Base-by-base conservation (phyloP, 1,140 invertebrate species). In the Drosophila lini region DNA sequence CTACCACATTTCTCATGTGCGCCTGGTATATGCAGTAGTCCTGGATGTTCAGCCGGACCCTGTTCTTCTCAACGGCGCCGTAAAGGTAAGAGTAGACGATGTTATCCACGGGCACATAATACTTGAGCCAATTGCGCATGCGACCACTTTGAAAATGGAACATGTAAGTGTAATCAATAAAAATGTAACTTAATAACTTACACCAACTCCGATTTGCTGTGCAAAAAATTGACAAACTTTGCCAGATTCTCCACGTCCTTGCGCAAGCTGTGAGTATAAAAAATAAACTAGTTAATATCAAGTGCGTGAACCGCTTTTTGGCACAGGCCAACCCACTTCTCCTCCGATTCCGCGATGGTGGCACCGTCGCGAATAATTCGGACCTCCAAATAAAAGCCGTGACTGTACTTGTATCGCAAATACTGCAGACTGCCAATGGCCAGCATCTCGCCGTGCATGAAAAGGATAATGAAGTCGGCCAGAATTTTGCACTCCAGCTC, bases 401-500 rank as follows among this genome's bases (percentile, higher is more conserved):
- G 71, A 38, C 78, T 91, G 50, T 89, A 91, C 67, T 85, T 89
- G 28, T 78, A 82, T 1, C 86, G 80, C 41, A 91, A 36, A 47
- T 91, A 82, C n/a, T 90, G 86, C 22, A 78, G 55, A 36, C 81
- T 90, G 15, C 96, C 96, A 91, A 94, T 95, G 80, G 97, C 98
- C 79, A 95, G 94, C 25, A 98, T 93, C 67, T 94, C 93, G 4
- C 97, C 97, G 40, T 96, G 93, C 48, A 97, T 95, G 94, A 99
- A 96, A 28, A 99, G 97, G 10, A 97, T 96, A 63, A 99, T 97
- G 67, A 97, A 94, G 92, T 99, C 98, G 2, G 97, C 98, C 1
- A 99, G 93, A 31, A 96, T 94, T 92, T 99, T 98, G 28, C 98
- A 98, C 93, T 99, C 98, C 91, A 99, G 97, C 96, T 99, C 98